These are phyloP conservation scores for Cetonia aurata DNA, from an alignment of 2,888 invertebrate genomes.

Conservation along the genomic window DNA sequence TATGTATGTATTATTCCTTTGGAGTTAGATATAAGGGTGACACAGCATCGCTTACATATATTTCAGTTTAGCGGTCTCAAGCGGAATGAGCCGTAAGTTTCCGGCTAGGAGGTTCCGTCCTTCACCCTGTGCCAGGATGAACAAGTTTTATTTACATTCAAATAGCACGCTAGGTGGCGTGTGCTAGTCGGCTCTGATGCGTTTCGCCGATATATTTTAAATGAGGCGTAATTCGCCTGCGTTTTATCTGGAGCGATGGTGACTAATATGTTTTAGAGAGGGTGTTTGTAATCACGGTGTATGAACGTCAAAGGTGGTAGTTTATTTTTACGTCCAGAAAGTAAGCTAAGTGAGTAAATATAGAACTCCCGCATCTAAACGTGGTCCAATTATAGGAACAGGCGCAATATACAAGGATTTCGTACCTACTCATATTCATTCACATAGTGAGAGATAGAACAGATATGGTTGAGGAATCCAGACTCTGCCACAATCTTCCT, in stretches of 20 bases:
- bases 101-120: too few relatives aligned
- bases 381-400: too few relatives aligned
- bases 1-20: too few relatives aligned
- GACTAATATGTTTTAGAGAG: constrained; percentile 25
- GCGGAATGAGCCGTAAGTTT: not conserved
- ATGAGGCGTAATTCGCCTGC: constrained; percentile 35
- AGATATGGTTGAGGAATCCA: too few relatives aligned
- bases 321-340: not conserved
- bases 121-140: constrained; percentile 25
- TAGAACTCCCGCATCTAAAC: too few relatives aligned
- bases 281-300: constrained; percentile 27
- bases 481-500: too few relatives aligned
- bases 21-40: not conserved
- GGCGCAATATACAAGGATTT: too few relatives aligned
- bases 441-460: too few relatives aligned
- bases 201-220: constrained; percentile 35
- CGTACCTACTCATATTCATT: too few relatives aligned
- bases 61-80: not conserved
- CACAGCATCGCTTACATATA: constrained; percentile 5
- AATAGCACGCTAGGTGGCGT: constrained; percentile 31
- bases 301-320: constrained; percentile 9
- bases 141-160: constrained; percentile 20
- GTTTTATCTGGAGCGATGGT: constrained; percentile 10
- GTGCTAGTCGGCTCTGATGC: constrained; percentile 3
- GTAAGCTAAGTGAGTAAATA: not conserved